Evolutionary conservation across 1,140 invertebrate genomes (phyloP).

Genomic region (Macrobrachium nipponense): DNA sequence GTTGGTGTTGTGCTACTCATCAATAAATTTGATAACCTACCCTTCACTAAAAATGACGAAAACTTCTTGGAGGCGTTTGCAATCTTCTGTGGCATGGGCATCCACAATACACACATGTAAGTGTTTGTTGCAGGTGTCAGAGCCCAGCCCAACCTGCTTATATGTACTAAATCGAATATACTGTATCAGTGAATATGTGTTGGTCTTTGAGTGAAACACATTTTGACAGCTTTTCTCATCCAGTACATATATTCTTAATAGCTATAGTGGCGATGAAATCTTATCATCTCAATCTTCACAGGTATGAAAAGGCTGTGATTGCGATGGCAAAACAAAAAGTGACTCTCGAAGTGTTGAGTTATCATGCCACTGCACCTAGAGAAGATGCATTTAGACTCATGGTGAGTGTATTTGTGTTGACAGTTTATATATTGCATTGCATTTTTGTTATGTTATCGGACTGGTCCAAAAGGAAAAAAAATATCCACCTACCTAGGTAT

Average conservation of each 20-base stretch:
- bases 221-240: no score
- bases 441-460: no score
- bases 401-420: slow-evolving; percentile 73
- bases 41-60: slow-evolving; percentile 92
- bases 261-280: no score
- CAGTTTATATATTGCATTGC: neutral
- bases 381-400: slow-evolving; percentile 87
- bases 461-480: no score
- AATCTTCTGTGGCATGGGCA: slow-evolving; percentile 98
- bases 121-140: slow-evolving; percentile 53
- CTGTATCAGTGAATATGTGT: no score
- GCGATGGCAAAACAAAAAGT: slow-evolving; percentile 96
- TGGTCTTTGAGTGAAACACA: no score
- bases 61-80: slow-evolving; percentile 96
- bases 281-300: slow-evolving; percentile 65
- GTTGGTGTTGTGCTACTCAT: slow-evolving; percentile 91
- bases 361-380: slow-evolving; percentile 91
- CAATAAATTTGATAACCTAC: slow-evolving; percentile 90
- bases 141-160: no score
- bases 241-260: no score
- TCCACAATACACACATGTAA: slow-evolving; percentile 95
- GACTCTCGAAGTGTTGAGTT: slow-evolving; percentile 93
- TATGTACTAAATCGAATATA: no score
- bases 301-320: slow-evolving; percentile 91
- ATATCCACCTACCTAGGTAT: no score